Evolutionary conservation across 1,140 invertebrate species (phyloP), one percentile per base, ranked within the genome.

Genomic region (Orius laevigatus): DNA sequence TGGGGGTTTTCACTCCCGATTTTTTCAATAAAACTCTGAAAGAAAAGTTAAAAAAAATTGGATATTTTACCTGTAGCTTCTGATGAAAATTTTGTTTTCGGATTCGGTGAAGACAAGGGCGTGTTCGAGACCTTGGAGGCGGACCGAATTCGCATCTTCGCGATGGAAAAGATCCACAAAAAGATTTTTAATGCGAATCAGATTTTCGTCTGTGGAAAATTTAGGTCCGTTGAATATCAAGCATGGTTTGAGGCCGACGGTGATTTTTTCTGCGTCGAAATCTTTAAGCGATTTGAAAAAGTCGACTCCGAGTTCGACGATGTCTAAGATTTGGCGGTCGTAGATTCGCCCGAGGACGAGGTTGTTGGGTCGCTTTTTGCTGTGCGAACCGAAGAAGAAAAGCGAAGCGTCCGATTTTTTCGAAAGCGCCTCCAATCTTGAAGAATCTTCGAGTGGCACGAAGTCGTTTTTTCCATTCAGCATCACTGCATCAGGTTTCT

Each of bases 301-400:
- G 52, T 87, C 81, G 12, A 97, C 72, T 15, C 88, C 87, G 52
- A 99, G 73, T 70, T 99, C 95, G 56, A 93, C 75, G 89, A 98
- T 96, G 61, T 98, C 95, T 35, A 98, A 66, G 19, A 98, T 63
- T 41, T 83, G 79, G 58, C 84, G 73, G 66, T 98, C 86, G 67
- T 81, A 97, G 56, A 85, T 81, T 55, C 95, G 71, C 2, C 78
- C 76, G 72, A 55, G 6, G 61, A 95, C 67, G 39, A 98, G 62
- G 69, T 95, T 96, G 59, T 97, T 76, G 2, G 94, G 93, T 15
- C 91, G 70, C 63, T 98, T 98, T 66, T 98, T 98, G 45, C 75
- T 85, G 54, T 90, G 81, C n/a, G 81, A 86, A 14, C 78, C 86
- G 61, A 94, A 84, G 46, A 84, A 72, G 68, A 98, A 98, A 19